Evolutionary conservation across 2,797 vertebrate genomes (phyloP).

Genomic region (Falco naumanni): DNA sequence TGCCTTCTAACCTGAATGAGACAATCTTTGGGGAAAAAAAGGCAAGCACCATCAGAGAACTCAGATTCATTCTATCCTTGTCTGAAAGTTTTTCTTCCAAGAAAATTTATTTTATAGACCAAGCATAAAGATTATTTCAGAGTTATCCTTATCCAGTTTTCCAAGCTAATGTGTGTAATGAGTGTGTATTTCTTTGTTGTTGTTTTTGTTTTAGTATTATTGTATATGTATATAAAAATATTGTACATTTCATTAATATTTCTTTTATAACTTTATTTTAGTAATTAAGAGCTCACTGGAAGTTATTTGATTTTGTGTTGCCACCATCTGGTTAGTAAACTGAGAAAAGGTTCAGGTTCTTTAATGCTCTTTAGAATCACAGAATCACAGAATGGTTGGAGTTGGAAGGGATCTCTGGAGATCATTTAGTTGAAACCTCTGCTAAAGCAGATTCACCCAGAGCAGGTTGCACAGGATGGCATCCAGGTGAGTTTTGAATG

Average conservation of each 20-base stretch:
- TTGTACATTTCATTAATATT: neutral
- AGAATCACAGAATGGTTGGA: too few species aligned
- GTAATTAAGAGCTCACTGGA: neutral
- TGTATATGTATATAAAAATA: neutral
- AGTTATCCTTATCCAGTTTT: neutral
- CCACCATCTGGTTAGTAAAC: neutral
- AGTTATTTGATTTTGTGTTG: neutral
- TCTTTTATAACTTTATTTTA: neutral
- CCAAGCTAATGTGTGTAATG: neutral
- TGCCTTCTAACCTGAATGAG: neutral
- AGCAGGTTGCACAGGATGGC: too few species aligned
- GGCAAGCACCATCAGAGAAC: neutral
- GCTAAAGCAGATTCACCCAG: too few species aligned
- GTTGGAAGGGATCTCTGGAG: too few species aligned
- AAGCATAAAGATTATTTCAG: neutral
- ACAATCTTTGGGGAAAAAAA: neutral
- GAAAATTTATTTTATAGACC: neutral
- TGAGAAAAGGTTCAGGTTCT: neutral
- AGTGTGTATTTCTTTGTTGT: neutral
- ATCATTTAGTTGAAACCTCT: too few species aligned
- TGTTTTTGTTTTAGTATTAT: neutral
- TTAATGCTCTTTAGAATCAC: neutral
- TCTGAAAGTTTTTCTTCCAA: neutral
- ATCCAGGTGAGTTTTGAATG: too few species aligned
- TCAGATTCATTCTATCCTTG: neutral